Conservation (phyloP, 2,888 invertebrate species). For the Nymphalis urticae region DNA sequence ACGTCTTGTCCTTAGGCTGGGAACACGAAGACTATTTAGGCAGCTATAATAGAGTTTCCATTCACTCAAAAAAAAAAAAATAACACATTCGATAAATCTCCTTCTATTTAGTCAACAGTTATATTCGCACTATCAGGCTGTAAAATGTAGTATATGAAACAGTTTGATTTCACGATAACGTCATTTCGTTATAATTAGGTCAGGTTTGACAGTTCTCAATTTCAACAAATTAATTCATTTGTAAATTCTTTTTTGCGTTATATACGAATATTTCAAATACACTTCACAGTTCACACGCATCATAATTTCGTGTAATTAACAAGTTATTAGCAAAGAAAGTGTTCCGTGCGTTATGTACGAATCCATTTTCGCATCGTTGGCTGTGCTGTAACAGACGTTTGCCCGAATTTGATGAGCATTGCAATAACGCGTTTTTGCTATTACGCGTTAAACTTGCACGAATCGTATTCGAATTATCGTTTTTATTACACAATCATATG, state of each 20-base stretch:
- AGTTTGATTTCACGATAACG: too few species aligned
- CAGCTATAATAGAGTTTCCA: too few species aligned
- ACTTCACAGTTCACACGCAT: slow-evolving; percentile 8
- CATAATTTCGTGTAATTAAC: slow-evolving; percentile 40
- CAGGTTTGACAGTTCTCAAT: background rate
- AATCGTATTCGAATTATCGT: slow-evolving; percentile 28
- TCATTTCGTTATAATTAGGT: too few species aligned
- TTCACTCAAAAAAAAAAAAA: too few species aligned
- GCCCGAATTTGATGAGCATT: slow-evolving; percentile 38
- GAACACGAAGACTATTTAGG: too few species aligned
- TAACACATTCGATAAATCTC: too few species aligned
- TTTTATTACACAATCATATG: slow-evolving; percentile 28
- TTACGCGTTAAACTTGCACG: slow-evolving; percentile 33
- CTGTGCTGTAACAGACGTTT: slow-evolving; percentile 45
- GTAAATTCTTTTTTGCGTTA: background rate
- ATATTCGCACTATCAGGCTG: too few species aligned
- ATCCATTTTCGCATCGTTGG: slow-evolving; percentile 44
- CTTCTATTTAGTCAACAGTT: too few species aligned
- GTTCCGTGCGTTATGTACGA: slow-evolving; percentile 43
- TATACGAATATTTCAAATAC: slow-evolving; percentile 1
- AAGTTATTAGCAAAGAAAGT: slow-evolving; percentile 43
- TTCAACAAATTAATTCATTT: background rate
- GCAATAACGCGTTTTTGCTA: slow-evolving; percentile 42
- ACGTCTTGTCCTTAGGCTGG: too few species aligned
- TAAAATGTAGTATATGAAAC: too few species aligned